Conservation (phyloP, 2,113 vertebrate species). For the Heterochromis multidens region DNA sequence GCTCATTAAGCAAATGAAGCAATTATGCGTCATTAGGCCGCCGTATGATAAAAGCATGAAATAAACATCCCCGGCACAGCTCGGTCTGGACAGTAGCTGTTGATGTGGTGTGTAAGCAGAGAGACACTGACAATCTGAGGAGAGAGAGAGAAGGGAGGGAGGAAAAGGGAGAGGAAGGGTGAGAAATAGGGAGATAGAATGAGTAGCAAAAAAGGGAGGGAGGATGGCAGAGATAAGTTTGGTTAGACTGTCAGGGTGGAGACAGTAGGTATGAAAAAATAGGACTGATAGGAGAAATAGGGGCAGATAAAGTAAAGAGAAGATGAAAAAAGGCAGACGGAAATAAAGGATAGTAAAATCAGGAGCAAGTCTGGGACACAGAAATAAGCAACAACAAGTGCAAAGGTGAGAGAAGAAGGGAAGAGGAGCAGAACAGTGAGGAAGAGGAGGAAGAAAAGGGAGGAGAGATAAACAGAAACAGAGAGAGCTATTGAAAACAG, state of each 20-base stretch:
- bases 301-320: not conserved
- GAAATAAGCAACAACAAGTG: not conserved
- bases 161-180: not conserved
- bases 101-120: not conserved
- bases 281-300: conserved; percentile 2
- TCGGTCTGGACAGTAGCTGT: not conserved
- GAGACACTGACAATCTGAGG: not conserved
- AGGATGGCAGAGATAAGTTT: not conserved
- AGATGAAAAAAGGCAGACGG: not conserved
- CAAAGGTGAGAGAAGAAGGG: not conserved
- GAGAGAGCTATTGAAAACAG: not conserved
- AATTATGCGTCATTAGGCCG: conserved; percentile 71
- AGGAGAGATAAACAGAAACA: not conserved
- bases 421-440: not conserved
- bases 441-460: not conserved
- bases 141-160: not conserved
- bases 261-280: conserved; percentile 20
- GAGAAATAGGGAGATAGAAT: not conserved
- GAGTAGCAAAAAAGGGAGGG: conserved; percentile 27
- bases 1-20: conserved; percentile 46
- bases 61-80: conserved; percentile 63
- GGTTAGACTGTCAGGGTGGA: not conserved
- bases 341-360: not conserved
- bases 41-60: conserved; percentile 42
- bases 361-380: not conserved